Percentiles rank a stretch among this genome's conserved stretches.
Evolutionary conservation across 2,113 vertebrate genomes (phyloP).

Genomic region (Salvelinus alpinus): DNA sequence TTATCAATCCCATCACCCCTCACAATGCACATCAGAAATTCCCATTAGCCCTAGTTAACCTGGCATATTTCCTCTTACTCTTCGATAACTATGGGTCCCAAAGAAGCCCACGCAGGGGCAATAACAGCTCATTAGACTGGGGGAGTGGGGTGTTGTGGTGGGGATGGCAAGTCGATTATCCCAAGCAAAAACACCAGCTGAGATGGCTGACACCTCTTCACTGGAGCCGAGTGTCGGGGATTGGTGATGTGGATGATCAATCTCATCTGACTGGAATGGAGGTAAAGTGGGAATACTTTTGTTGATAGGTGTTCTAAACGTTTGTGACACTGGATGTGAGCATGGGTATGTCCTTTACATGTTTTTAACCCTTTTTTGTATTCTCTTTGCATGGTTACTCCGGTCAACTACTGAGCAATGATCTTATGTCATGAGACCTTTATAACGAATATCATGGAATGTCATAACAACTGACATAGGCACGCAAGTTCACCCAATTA

Average conservation of each 20-base stretch:
- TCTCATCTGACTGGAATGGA: background rate
- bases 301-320: no score
- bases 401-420: no score
- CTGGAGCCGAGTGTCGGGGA: background rate
- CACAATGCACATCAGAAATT: constrained; percentile 48
- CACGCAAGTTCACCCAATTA: no score
- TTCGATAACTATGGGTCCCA: constrained; percentile 45
- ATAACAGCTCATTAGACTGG: constrained; percentile 57
- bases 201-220: constrained; percentile 36
- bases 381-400: no score
- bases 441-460: no score
- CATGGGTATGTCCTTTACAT: no score
- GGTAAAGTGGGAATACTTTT: background rate
- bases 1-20: constrained; percentile 18
- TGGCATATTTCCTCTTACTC: constrained; percentile 52
- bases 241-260: background rate
- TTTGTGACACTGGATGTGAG: no score
- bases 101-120: constrained; percentile 47
- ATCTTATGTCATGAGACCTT: no score
- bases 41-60: constrained; percentile 56
- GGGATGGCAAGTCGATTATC: constrained; percentile 42
- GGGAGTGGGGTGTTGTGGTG: constrained; percentile 54
- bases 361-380: no score
- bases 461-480: no score
- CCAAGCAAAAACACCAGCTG: constrained; percentile 48